Base-by-base conservation (phyloP, 2,888 invertebrate genomes). In the Dasypogon diadema region DNA sequence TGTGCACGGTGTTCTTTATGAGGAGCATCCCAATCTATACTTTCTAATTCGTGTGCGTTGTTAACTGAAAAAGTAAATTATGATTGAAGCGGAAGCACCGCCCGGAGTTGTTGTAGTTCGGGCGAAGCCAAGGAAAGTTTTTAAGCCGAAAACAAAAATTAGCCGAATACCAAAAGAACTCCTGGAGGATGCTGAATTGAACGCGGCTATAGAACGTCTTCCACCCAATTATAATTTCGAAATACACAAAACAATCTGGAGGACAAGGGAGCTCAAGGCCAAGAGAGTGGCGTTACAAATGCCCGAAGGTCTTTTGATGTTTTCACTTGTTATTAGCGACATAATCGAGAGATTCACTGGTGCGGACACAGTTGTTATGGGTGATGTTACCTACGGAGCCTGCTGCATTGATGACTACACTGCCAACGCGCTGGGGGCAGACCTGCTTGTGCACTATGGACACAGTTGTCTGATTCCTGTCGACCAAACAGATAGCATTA, bases 381-480 rank as follows among this genome's bases (percentile, higher is more conserved):
- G 97, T 5, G 99, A 99, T 87, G 98, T 99, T 14, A 99, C 99
- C 0, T 99, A 99, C 83, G 99, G 99, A 42, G 99, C 99, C 0
- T 99, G 99, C 84, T 99, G 99, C 85, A 92, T 99, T 10, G 99
- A 99, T 84, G 99, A 99, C 87, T 94, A 92, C 83, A 97, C 97
- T 0, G 98, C 99, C 0, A 90, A 91, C 81, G 95, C 97, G 0
- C 88, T 99, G 34, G 94, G 93, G 10, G 95, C 95, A 6, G 96
- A 98, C 81, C 87, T 99, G 21, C 87, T 98, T 79, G 92, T 99
- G 30, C 99, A 99, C 86, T 99, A 99, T 84, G 99, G 98, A 0
- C 99, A 99, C 86, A 98, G 98, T 79, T 99, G 99, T 86, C 90
- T 96, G 70, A 92, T 97, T 81, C 97, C 97, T 1, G 91, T 96